Evolutionary conservation across 2,797 vertebrate genomes (phyloP), one percentile per base, ranked within the genome.

Genomic region (Schizopygopsis pylzovi): DNA sequence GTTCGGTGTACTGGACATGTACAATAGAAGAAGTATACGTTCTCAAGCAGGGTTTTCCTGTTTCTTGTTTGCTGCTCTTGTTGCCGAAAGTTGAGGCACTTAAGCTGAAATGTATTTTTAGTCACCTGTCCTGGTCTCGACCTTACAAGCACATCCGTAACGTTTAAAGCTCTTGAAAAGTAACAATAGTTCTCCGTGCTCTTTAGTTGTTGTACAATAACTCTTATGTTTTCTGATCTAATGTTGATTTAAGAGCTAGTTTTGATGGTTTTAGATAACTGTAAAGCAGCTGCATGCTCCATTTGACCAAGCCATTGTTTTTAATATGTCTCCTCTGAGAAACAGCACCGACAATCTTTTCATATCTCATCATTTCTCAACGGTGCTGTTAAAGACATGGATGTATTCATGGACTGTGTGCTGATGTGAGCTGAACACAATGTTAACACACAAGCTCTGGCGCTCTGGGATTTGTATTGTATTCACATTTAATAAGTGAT

Each of bases 21-120:
- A 84, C 75, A 84, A 78, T 79, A 59, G 63, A 33, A 3, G 75
- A 33, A 3, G 75, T 45, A 56, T 85, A 68, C 7, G 10, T 49
- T 79, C 22, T 52, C 65, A 68, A 84, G n/a, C 83, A 70, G 22
- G 43, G n/a, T 41, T 67, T 84, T 84, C 83, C 83, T 84, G 83
- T 84, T 84, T 79, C 8, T 16, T 28, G 82, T 78, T 78, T n/a
- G n/a, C n/a, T n/a, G n/a, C n/a, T n/a, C n/a, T n/a, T 28, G 82
- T 78, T 78, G 65, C 47, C 49, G 37, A 72, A 75, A 59, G 0
- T 2, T 33, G 10, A 28, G 11, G 37, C 18, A 12, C 10, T 70
- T 2, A 16, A 73, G 16, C 78, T 20, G 0, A 82, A 20, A 4
- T 9, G 1, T 82, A 82, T 82, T 78, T 82, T 33, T 68, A 68